phyloP scores from a whole-genome alignment of 2,113 vertebrate species.

The Carettochelys insculpta region DNA sequence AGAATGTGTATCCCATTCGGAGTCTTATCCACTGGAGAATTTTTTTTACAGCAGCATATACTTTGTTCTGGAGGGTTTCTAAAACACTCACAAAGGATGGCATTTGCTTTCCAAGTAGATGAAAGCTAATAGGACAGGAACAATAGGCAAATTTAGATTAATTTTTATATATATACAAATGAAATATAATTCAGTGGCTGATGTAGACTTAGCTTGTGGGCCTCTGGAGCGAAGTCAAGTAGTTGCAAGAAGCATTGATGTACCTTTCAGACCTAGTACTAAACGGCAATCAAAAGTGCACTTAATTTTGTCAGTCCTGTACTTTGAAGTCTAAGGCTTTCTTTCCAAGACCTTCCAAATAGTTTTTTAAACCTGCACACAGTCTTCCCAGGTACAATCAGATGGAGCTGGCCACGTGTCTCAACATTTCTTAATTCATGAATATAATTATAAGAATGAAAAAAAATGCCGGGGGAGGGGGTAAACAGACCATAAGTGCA shows the following conservation, averaged over 20 bases:
- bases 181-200: neutral
- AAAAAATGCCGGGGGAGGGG: neutral
- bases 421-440: neutral
- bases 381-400: neutral
- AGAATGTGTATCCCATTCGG: accelerated
- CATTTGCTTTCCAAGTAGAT: neutral
- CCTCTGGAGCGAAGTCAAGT: neutral
- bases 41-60: neutral
- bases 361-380: neutral
- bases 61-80: neutral
- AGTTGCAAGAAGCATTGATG: neutral
- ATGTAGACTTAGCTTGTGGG: neutral
- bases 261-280: neutral
- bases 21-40: neutral
- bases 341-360: neutral
- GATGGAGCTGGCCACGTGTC: neutral
- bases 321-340: accelerated
- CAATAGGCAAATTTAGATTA: neutral
- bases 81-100: neutral
- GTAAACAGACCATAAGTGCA: no score
- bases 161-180: accelerated
- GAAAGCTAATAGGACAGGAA: neutral
- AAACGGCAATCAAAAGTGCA: no score
- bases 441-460: neutral
- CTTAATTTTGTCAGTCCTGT: no score